Evolutionary conservation across 1,140 invertebrate species (phyloP), one percentile per base, ranked within the genome.

Genomic region (Hycleus phaleratus): DNA sequence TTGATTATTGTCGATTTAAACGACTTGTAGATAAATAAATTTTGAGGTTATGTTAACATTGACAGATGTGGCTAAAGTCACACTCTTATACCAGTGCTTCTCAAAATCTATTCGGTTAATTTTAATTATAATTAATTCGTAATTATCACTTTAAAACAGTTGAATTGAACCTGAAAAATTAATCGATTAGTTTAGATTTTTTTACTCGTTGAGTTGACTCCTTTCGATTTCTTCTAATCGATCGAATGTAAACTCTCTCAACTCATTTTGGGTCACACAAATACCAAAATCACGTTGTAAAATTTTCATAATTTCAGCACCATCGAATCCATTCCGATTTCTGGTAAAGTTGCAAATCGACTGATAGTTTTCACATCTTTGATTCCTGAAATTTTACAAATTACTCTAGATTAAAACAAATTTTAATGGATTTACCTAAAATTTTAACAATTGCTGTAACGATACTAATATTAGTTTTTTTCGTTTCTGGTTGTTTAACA

Each of bases 321-420:
- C 88, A 87, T 93, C 93, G 89, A 92, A 74, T 94, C 91, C 79
- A 94, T 85, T 51, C 91, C 91, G 46, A 91, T 77, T 70, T 95
- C 92, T 11, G 87, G 87, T 3, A 96, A 75, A 0, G 85, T 86
- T 54, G 80, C 76, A 59, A 84, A 78, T 38, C 77, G 70, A 48
- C 83, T 84, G 1, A 90, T 73, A 1, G 51, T 43, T 56, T 65
- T 67, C 0, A 64, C n/a, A 40, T 64, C 61, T 12, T 12, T 12
- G 12, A 12, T 12, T 12, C 12, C 12, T 12, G 12, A 12, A 12
- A 12, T 12, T 12, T 12, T 12, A 12, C 12, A 12, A 12, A 12
- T 12, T 1, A 12, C 0, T 12, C 0, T 1, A 1, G 12, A 12
- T 12, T 12, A 0, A 12, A 12, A 12, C 12, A 12, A 12, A 12